Percentiles rank a stretch among this genome's conserved stretches.
Conservation (phyloP, 2,113 vertebrate genomes). For the Puffinus mauretanicus region DNA sequence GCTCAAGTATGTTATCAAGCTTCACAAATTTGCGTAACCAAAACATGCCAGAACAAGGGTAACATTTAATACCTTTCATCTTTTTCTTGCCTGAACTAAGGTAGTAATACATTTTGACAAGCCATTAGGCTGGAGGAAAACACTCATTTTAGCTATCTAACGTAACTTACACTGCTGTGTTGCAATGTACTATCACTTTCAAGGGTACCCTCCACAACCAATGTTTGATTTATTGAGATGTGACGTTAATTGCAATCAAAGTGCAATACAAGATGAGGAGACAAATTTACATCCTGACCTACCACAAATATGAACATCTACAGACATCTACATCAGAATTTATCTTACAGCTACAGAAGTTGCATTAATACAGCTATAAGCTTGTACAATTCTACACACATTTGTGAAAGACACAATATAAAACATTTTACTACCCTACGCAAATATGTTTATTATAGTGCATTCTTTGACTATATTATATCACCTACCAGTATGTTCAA, state of each 20-base stretch:
- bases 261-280: background rate
- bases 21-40: background rate
- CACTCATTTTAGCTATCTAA: background rate
- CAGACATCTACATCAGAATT: background rate
- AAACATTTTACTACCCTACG: background rate
- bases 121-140: background rate
- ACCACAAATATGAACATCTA: background rate
- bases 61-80: background rate
- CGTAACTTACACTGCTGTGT: background rate
- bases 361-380: background rate
- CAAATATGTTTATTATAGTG: background rate
- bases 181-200: background rate
- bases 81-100: background rate
- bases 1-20: background rate
- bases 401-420: background rate
- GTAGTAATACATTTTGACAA: background rate
- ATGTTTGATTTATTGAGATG: background rate
- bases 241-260: background rate
- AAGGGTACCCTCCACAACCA: background rate
- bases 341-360: background rate
- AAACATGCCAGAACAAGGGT: background rate
- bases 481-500: background rate
- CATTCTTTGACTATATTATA: background rate
- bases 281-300: background rate
- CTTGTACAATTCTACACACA: background rate